Percentiles rank a stretch among this genome's conserved stretches.
These are phyloP conservation scores for Buphagus erythrorhynchus DNA, from an alignment of 2,797 vertebrate species.

Conservation along the genomic window DNA sequence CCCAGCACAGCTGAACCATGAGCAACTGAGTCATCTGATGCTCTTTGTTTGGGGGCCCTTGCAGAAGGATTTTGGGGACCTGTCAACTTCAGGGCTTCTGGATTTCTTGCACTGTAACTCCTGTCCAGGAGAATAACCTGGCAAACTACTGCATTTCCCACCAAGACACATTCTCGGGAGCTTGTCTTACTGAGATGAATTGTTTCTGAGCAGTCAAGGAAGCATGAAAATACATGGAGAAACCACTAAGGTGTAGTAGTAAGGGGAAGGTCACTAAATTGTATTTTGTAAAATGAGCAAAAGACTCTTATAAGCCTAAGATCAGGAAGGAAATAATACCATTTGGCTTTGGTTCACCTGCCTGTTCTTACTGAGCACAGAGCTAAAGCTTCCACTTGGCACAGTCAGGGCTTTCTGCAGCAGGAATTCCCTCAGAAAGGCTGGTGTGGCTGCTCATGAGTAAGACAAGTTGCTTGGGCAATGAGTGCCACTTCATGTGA, in stretches of 20 bases:
- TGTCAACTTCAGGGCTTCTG: neutral
- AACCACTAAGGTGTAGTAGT: neutral
- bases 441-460: accelerated
- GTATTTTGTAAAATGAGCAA: neutral
- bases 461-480: neutral
- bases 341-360: neutral
- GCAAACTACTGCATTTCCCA: neutral
- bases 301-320: neutral
- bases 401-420: neutral
- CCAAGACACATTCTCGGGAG: neutral
- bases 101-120: neutral
- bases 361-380: neutral
- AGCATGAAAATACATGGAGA: neutral
- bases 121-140: neutral
- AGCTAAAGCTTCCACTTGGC: neutral
- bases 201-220: neutral
- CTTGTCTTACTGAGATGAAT: neutral
- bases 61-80: neutral
- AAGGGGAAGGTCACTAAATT: neutral
- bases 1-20: neutral
- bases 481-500: neutral
- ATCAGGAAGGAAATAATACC: neutral
- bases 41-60: neutral
- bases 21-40: neutral
- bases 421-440: neutral